Percentiles rank a stretch among this genome's conserved stretches.
Evolutionary conservation across 2,888 invertebrate genomes (phyloP).

Genomic region (Xanthorhoe spadicearia): DNA sequence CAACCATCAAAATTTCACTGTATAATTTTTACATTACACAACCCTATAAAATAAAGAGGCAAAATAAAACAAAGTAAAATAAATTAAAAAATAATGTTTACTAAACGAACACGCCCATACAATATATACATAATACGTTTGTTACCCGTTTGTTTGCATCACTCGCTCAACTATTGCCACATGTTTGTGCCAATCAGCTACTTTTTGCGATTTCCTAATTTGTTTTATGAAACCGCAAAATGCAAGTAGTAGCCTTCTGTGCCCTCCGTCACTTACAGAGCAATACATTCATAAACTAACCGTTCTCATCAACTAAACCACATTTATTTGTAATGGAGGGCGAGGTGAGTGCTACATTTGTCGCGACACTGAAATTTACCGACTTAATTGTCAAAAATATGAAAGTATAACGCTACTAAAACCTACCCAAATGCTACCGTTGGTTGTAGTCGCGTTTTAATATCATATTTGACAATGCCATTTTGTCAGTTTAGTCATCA

Average conservation of each 20-base stretch:
- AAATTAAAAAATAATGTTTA: constrained; percentile 64
- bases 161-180: constrained; percentile 18
- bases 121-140: constrained; percentile 68
- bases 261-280: not conserved
- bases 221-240: not conserved
- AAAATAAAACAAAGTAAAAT: constrained; percentile 63
- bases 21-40: not conserved
- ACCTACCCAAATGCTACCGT: too few species aligned
- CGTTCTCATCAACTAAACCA: not conserved
- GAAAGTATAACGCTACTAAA: too few species aligned
- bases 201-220: not conserved
- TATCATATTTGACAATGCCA: too few species aligned
- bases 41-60: constrained; percentile 1
- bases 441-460: too few species aligned
- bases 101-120: constrained; percentile 55
- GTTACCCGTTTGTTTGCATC: constrained; percentile 48
- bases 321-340: not conserved
- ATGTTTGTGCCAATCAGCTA: not conserved
- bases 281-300: not conserved
- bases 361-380: too few species aligned
- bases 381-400: too few species aligned
- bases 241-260: not conserved
- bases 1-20: not conserved
- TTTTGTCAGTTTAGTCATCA: too few species aligned
- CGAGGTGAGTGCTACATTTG: too few species aligned